Evolutionary conservation across 2,113 vertebrate genomes (phyloP), one percentile per base, ranked within the genome.

Genomic region (Synchiropus splendidus): DNA sequence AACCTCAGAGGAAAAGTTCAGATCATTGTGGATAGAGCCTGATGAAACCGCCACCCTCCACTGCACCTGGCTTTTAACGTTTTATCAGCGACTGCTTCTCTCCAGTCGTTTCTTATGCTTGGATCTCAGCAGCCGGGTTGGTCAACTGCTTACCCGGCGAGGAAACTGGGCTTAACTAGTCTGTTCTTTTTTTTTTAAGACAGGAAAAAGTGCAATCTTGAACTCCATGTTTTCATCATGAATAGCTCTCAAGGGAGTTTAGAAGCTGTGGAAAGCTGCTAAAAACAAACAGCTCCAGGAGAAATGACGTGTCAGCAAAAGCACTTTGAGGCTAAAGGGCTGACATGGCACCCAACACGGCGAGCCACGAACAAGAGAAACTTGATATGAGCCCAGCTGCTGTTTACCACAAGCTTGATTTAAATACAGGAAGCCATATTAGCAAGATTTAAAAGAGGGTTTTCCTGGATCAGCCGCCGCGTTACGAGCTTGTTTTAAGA

Each of bases 271-370:
- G 27, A 46, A 13, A 18, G 18, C 36, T 49, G 47, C 58, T 48
- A 54, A 63, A 58, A 50, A 58, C 65, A 65, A 59, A 62, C 39
- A 41, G 35, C 50, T 53, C 61, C 54, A 57, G 42, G n/a, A 57
- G 30, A 45, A 40, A 55, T 54, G 70, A 51, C 31, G 17, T 42
- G 48, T 74, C 67, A 78, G 68, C 70, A 58, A 50, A 62, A 72
- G 72, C 39, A 31, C 36, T 32, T 15, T 18, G 12, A 35, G 42
- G 42, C 35, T 42, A 49, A 59, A 75, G 16, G 50, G 70, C 63
- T 72, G 72, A 72, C 52, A 35, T 45, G 56, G 64, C 67, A 70
- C 32, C 31, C 39, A 32, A 37, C 45, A 42, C 3, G 30, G 46
- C 16, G 41, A 60, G 35, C 8, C 59, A 55, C n/a, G 35, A 50